Conservation (phyloP, 2,888 invertebrate genomes). For the Philopedon plagiatum region DNA sequence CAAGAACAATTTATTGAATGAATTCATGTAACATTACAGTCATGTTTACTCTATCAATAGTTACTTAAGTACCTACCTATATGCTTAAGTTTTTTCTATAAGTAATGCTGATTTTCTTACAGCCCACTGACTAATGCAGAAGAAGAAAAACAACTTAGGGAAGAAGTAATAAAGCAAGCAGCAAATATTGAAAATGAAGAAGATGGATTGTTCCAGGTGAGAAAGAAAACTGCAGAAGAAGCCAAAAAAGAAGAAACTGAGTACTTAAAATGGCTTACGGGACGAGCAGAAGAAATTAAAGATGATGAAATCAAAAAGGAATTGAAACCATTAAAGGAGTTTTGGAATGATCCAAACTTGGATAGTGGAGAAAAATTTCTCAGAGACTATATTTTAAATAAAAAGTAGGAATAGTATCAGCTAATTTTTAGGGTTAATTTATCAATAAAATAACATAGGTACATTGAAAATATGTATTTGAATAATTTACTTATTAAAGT, state of each 20-base stretch:
- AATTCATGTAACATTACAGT: too few relatives aligned
- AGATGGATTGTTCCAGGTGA: constrained; percentile 72
- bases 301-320: constrained; percentile 75
- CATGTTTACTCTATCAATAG: too few relatives aligned
- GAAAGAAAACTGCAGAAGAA: constrained; percentile 70
- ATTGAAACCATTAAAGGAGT: constrained; percentile 83
- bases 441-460: too few relatives aligned
- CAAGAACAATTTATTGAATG: too few relatives aligned
- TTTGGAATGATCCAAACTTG: constrained; percentile 88
- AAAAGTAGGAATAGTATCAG: constrained; percentile 71
- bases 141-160: constrained; percentile 78
- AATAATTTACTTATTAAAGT: too few relatives aligned
- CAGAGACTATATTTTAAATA: constrained; percentile 92
- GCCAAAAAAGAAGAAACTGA: constrained; percentile 69
- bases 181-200: constrained; percentile 65
- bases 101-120: too few relatives aligned
- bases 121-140: constrained; percentile 74
- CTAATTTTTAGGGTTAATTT: background rate
- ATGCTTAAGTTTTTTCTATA: too few relatives aligned
- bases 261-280: constrained; percentile 86
- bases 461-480: too few relatives aligned
- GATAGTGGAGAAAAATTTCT: constrained; percentile 91
- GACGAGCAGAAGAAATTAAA: constrained; percentile 76
- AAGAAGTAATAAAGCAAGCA: constrained; percentile 72
- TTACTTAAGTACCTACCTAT: too few relatives aligned